phyloP scores from a whole-genome alignment of 2,888 invertebrate genomes.

The Perizoma flavofasciatum region DNA sequence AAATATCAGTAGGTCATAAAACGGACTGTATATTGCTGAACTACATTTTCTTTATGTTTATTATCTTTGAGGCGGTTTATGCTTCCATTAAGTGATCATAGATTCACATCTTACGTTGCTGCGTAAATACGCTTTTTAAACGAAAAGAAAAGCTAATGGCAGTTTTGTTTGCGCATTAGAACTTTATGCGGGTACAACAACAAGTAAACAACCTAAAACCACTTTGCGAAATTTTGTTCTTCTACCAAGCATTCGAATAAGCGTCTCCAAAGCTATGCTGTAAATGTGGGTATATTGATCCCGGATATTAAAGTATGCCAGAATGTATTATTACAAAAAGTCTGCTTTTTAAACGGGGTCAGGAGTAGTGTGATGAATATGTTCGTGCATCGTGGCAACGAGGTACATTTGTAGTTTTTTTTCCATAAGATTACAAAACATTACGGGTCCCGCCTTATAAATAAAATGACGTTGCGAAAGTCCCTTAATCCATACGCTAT shows the following conservation, averaged over 20 bases:
- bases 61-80: slow-evolving; percentile 32
- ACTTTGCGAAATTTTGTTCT: slow-evolving; percentile 19
- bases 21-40: slow-evolving; percentile 33
- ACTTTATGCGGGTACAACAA: slow-evolving; percentile 8
- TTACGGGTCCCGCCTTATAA: slow-evolving; percentile 18
- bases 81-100: slow-evolving; percentile 27
- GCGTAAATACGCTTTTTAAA: slow-evolving; percentile 2
- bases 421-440: slow-evolving; percentile 17
- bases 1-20: slow-evolving; percentile 37
- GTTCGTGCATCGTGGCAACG: slow-evolving; percentile 38
- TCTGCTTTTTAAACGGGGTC: slow-evolving; percentile 32
- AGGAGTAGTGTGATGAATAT: slow-evolving; percentile 39
- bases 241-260: slow-evolving; percentile 12
- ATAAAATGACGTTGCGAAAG: slow-evolving; percentile 25
- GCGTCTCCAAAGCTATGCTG: slow-evolving; percentile 2
- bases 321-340: slow-evolving; percentile 8
- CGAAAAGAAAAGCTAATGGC: neutral
- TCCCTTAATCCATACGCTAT: slow-evolving; percentile 8
- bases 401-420: too few relatives aligned
- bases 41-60: slow-evolving; percentile 34
- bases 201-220: slow-evolving; percentile 7
- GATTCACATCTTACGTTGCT: slow-evolving; percentile 8
- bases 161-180: slow-evolving; percentile 6
- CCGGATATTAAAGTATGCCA: slow-evolving; percentile 7
- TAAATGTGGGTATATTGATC: slow-evolving; percentile 9